Evolutionary conservation across 2,888 invertebrate genomes (phyloP).

Genomic region (Melangyna quadrimaculata): DNA sequence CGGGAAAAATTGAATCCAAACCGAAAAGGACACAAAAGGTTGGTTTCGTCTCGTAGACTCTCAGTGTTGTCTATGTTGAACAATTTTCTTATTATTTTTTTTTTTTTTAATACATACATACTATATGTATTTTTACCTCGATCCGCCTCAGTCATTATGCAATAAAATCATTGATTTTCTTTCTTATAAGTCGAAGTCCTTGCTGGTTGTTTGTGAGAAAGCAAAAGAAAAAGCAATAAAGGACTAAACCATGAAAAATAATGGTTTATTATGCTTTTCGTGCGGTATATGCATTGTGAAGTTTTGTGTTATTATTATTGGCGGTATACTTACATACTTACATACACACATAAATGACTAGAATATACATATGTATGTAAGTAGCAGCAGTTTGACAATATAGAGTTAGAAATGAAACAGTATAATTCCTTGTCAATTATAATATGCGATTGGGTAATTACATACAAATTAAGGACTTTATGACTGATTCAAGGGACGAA

Average conservation of each 20-base stretch:
- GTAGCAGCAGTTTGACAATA: not conserved
- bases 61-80: slow-evolving; percentile 40
- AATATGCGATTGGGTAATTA: slow-evolving; percentile 67
- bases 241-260: slow-evolving; percentile 31
- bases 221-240: slow-evolving; percentile 11
- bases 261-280: slow-evolving; percentile 53
- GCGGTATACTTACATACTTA: no score
- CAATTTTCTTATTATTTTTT: not conserved
- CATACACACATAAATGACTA: no score
- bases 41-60: not conserved
- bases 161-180: slow-evolving; percentile 70
- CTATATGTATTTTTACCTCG: slow-evolving; percentile 6
- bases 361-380: no score
- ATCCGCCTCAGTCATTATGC: slow-evolving; percentile 63
- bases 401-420: slow-evolving; percentile 34
- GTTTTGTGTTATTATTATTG: slow-evolving; percentile 19
- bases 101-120: no score
- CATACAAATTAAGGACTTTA: slow-evolving; percentile 60
- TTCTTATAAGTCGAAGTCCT: slow-evolving; percentile 44
- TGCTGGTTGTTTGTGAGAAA: slow-evolving; percentile 20
- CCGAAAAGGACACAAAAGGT: slow-evolving; percentile 41
- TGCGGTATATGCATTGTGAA: slow-evolving; percentile 32
- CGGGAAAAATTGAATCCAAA: slow-evolving; percentile 57
- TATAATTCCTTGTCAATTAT: slow-evolving; percentile 57
- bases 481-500: not conserved